A percentile compares a stretch with the other conserved stretches of the same genome.
These are phyloP conservation scores for Philopotamus ludificatus DNA, from an alignment of 1,140 invertebrate species.

Conservation along the genomic window DNA sequence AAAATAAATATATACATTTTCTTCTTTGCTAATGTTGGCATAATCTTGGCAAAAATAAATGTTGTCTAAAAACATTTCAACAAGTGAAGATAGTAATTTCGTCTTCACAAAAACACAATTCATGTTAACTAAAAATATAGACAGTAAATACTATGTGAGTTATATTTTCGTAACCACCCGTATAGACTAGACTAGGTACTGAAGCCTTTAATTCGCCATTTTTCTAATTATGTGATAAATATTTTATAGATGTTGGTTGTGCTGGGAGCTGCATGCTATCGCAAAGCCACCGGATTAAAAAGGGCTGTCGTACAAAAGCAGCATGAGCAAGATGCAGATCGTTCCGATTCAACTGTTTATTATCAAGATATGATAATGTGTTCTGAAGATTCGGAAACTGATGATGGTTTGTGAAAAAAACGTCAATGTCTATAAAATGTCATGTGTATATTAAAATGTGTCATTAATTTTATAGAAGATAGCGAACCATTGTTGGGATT, in stretches of 20 bases:
- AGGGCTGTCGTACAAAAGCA: conserved; percentile 73
- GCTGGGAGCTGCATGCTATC: conserved; percentile 82
- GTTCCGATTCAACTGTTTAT: conserved; percentile 88
- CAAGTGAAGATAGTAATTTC: too few species aligned
- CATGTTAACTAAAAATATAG: too few species aligned
- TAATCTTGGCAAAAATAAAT: too few species aligned
- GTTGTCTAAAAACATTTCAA: too few species aligned
- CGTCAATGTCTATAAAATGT: not conserved
- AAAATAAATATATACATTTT: too few species aligned
- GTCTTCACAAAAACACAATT: too few species aligned
- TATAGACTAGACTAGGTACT: too few species aligned
- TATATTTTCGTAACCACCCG: too few species aligned
- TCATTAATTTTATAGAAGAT: conserved; percentile 60
- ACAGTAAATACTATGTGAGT: too few species aligned
- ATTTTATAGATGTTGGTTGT: conserved; percentile 80
- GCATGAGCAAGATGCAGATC: conserved; percentile 75
- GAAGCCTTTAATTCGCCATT: conserved; percentile 47
- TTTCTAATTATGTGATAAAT: conserved; percentile 45
- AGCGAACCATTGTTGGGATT: conserved; percentile 88
- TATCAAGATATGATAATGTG: conserved; percentile 90
- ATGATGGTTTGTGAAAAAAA: conserved; percentile 65
- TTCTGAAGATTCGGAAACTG: conserved; percentile 83
- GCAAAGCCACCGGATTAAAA: conserved; percentile 84
- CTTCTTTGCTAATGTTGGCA: too few species aligned
- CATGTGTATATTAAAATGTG: not conserved